Conservation (phyloP, 2,113 vertebrate species). For the Plestiodon gilberti region DNA sequence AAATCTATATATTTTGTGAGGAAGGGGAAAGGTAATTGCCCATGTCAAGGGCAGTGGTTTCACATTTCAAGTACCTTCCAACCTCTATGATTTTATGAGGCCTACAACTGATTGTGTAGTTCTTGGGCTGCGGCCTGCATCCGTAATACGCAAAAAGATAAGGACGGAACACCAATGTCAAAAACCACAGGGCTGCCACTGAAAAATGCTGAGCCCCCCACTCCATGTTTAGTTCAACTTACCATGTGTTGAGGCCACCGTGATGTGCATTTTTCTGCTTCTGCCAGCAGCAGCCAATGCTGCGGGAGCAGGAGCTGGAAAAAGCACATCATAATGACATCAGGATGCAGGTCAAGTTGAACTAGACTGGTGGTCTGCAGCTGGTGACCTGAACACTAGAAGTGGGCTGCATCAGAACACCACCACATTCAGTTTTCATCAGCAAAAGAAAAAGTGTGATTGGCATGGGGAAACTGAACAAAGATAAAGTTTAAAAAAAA, state of each 20-base stretch:
- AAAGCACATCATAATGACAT: not conserved
- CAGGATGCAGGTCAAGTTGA: not conserved
- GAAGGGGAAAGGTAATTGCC: too few relatives aligned
- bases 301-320: not conserved
- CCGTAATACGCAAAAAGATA: constrained; percentile 65
- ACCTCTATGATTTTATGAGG: not conserved
- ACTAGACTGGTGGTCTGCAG: not conserved
- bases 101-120: not conserved
- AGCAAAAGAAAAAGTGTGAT: not conserved
- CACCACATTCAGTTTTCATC: too few relatives aligned
- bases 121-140: constrained; percentile 48
- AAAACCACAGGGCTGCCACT: not conserved
- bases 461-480: not conserved
- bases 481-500: not conserved
- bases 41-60: not conserved
- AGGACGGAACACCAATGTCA: not conserved
- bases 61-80: not conserved
- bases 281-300: not conserved
- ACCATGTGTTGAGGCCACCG: not conserved
- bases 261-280: not conserved
- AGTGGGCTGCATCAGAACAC: not conserved
- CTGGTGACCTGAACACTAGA: not conserved
- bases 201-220: not conserved
- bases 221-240: not conserved
- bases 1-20: not conserved